Conservation (phyloP, 2,797 vertebrate genomes). For the Ctenopoma kingsleyae region DNA sequence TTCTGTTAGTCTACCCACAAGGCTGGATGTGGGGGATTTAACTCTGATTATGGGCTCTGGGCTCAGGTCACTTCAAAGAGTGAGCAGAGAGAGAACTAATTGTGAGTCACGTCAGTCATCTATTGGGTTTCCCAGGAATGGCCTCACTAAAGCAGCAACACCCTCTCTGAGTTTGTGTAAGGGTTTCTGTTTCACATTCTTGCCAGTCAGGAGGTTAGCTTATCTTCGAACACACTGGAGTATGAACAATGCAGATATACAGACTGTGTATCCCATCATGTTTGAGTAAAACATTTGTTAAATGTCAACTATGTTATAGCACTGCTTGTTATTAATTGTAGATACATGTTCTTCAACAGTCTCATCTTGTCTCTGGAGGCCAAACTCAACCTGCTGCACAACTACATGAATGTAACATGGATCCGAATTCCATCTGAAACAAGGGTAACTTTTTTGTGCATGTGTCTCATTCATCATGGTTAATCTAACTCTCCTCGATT, state of each 20-base stretch:
- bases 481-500: slow-evolving; percentile 34
- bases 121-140: slow-evolving; percentile 62
- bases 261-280: neutral
- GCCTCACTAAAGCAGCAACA: slow-evolving; percentile 60
- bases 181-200: slow-evolving; percentile 74
- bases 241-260: slow-evolving; percentile 38
- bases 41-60: slow-evolving; percentile 60
- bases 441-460: slow-evolving; percentile 85
- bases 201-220: slow-evolving; percentile 58
- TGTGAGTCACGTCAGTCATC: slow-evolving; percentile 63
- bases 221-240: slow-evolving; percentile 49
- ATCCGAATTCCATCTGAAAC: slow-evolving; percentile 99
- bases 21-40: slow-evolving; percentile 63
- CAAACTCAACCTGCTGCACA: slow-evolving; percentile 98
- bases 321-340: slow-evolving; percentile 32
- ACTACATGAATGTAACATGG: slow-evolving; percentile 99
- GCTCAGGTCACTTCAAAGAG: slow-evolving; percentile 65
- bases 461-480: slow-evolving; percentile 43
- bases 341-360: slow-evolving; percentile 77
- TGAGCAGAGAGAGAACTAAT: slow-evolving; percentile 57
- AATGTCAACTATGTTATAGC: neutral
- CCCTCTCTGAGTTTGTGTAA: slow-evolving; percentile 65
- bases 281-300: neutral
- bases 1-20: slow-evolving; percentile 38
- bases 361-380: slow-evolving; percentile 98